Evolutionary conservation across 2,797 vertebrate genomes (phyloP), one percentile per base, ranked within the genome.

Genomic region (Galago senegalensis): DNA sequence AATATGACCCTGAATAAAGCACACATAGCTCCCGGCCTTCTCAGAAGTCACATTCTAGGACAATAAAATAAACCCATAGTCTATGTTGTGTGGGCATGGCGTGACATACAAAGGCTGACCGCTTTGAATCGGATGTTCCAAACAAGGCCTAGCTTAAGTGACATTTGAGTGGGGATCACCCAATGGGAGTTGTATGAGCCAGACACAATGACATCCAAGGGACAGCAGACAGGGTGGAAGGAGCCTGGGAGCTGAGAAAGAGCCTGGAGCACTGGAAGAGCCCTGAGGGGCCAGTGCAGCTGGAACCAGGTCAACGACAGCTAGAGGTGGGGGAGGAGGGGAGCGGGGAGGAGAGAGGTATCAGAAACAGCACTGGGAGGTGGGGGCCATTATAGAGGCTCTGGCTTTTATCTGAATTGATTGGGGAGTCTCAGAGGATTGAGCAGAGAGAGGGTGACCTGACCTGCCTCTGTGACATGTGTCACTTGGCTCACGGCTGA

Each of bases 321-420:
- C 72, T 43, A 6, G 2, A 49, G 4, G 14, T 37, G 17, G 21
- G 61, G 16, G 10, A 13, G 2, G 25, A 67, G 16, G 7, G 13
- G 2, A 1, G 6, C 23, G 37, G n/a, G 10, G n/a, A 25, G 81
- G 7, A 16, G 25, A n/a, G 34, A 37, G 13, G 3, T 7, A 1
- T 13, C 12, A 3, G n/a, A 84, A 31, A 3, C 17, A 61, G 49
- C 34, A 31, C 46, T 6, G 1, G 31, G 23, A 56, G 13, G 11
- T 4, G 3, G 0, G 7, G 40, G 3, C 14, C 5, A 0, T 25
- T 5, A 34, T 3, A 16, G 17, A 87, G 31, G 27, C 7, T 17
- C 27, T 37, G 16, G 31, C 18, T n/a, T 89, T 87, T 58, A n/a
- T 53, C 5, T 43, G 10, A 17, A 34, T n/a, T n/a, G 8, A 7